Evolutionary conservation across 2,888 invertebrate species (phyloP), one percentile per base, ranked within the genome.

Genomic region (Amphipoea oculea): DNA sequence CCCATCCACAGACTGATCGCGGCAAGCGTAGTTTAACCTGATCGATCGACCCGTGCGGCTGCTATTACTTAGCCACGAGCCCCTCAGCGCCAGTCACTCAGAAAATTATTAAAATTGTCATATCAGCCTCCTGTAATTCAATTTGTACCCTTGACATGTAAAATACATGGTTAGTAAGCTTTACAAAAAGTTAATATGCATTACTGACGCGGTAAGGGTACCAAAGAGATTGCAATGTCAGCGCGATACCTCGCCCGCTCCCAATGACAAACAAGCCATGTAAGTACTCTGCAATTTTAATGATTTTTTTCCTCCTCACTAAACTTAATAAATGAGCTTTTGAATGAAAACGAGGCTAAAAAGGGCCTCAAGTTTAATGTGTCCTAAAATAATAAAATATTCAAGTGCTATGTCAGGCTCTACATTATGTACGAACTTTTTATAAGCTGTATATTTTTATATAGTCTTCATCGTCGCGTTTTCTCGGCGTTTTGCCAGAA

Each of bases 171-270:
- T 78, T 84, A 76, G 69, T 83, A 68, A 79, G 69, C 62, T 84
- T 83, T 60, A 81, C 80, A 82, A 87, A 89, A 90, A 83, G 87
- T 89, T 89, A 90, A 89, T 90, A 86, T 88, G 84, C 84, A 86
- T 89, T 89, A 89, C 90, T 89, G 88, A 89, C 89, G 84, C 82
- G 79, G 82, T 82, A 82, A 81, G 82, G 76, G 82, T 71, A 74
- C 89, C 88, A 89, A 88, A 89, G 89, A 90, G 81, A 88, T 90
- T 91, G 91, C 93, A 92, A 92, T 91, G 91, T 92, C 92, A 92
- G 91, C 89, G 72, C 72, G 79, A 82, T 68, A 80, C 85, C 73
- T 72, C 73, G 72, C 78, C 75, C 76, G 81, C 77, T 82, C 69
- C 81, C 48, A 84, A 86, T 88, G 83, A 88, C 92, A 91, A 92